These are phyloP conservation scores for Montipora cactus DNA, from an alignment of 64 coral and sea anemone species.

Conservation along the genomic window DNA sequence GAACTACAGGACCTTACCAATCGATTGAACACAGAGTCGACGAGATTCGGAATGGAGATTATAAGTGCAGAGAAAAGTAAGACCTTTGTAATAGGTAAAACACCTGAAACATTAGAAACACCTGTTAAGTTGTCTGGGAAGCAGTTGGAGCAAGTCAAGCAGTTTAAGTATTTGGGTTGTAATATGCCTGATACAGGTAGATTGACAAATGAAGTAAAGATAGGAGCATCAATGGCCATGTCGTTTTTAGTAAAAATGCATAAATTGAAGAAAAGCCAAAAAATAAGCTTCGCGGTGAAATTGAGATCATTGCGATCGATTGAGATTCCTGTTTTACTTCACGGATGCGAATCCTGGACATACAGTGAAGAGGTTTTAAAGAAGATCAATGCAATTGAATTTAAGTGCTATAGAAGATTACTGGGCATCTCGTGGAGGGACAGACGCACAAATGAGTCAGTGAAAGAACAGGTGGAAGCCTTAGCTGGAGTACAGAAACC, in stretches of 20 bases:
- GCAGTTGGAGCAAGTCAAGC: neutral
- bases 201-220: neutral
- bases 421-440: no score
- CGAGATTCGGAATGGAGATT: neutral
- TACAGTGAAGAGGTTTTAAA: no score
- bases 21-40: neutral
- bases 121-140: neutral
- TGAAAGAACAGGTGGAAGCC: no score
- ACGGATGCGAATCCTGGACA: no score
- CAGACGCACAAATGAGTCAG: no score
- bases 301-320: no score
- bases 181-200: constrained; percentile 1
- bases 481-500: no score
- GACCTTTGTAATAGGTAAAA: neutral
- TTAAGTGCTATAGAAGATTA: no score
- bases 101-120: neutral
- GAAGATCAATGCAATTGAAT: no score
- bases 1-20: constrained; percentile 27
- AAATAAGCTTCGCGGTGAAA: neutral
- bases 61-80: constrained; percentile 13
- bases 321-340: no score
- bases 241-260: neutral
- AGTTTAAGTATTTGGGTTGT: neutral
- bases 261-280: neutral
- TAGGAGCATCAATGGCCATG: neutral